Base-by-base conservation (phyloP, 2,113 vertebrate genomes). In the Halichoeres trimaculatus region DNA sequence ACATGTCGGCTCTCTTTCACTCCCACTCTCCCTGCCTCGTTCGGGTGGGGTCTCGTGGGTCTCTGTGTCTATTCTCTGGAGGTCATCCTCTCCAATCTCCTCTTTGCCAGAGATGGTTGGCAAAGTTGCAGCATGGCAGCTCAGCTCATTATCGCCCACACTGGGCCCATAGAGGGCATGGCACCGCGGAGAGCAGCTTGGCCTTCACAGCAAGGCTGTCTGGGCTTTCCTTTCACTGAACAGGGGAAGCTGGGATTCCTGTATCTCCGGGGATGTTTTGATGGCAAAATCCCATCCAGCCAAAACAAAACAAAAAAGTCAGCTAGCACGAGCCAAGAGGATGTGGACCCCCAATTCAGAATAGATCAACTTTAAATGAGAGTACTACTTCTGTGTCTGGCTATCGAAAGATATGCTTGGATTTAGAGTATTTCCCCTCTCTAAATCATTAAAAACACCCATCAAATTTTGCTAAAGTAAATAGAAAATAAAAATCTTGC, bases 91-190 rank as follows among this genome's bases (percentile, higher is more conserved):
- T 73, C 64, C 68, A 17, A 23, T 85, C 75, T 85, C 60, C 57
- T 73, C 71, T 52, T 77, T 47, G 36, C 74, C 76, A 85, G 1
- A 84, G 87, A 85, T 89, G 53, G 48, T 89, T 70, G 81, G 70
- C 81, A 87, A 77, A 71, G 82, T 81, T 84, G 81, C 80, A 81
- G 73, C 57, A 67, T 73, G 35, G 86, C 83, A 82, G 83, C 87
- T 81, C 63, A 40, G 87, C 88, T 93, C 88, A 92, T 92, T 92
- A 92, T 92, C 86, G 47, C 86, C 86, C 79, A 90, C 22, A 59
- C 89, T 74, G 77, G 78, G 81, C 74, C 73, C 65, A 58, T 57
- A 70, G 75, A 86, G 87, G 83, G 71, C 83, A 80, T 12, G 75
- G 72, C 76, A 68, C 80, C 48, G 57, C 66, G 55, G 85, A 78